Conservation (phyloP, 1,140 invertebrate species). For the Habropoda laboriosa region DNA sequence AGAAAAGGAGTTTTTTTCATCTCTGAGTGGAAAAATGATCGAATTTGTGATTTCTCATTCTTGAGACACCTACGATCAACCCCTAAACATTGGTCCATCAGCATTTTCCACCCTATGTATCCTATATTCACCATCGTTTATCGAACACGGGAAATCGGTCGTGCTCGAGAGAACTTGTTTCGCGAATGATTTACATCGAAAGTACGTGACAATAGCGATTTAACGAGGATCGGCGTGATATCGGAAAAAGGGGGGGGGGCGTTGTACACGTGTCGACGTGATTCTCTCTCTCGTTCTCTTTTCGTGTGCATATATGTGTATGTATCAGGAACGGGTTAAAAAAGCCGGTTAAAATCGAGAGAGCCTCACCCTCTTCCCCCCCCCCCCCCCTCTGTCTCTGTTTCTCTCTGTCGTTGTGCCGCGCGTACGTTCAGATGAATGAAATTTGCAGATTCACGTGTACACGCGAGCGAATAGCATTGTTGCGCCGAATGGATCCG, state of each 20-base stretch:
- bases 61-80: no score
- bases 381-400: neutral
- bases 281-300: no score
- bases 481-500: conserved; percentile 34
- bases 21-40: no score
- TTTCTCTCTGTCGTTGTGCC: no score
- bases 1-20: no score
- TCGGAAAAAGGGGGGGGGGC: conserved; percentile 1
- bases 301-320: no score
- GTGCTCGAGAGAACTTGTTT: conserved; percentile 38
- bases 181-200: conserved; percentile 48
- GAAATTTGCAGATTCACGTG: conserved; percentile 48
- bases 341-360: conserved; percentile 39
- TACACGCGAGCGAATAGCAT: conserved; percentile 29
- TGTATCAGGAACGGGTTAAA: conserved; percentile 14
- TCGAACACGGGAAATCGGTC: neutral
- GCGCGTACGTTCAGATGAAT: conserved; percentile 13
- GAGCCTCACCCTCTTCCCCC: neutral
- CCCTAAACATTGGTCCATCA: no score
- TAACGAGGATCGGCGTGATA: conserved; percentile 38
- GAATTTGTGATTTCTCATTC: no score
- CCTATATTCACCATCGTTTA: no score
- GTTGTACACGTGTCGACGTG: neutral
- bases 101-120: no score
- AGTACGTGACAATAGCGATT: conserved; percentile 45